phyloP scores from a whole-genome alignment of 2,797 vertebrate species.

The Sarcophilus harrisii region DNA sequence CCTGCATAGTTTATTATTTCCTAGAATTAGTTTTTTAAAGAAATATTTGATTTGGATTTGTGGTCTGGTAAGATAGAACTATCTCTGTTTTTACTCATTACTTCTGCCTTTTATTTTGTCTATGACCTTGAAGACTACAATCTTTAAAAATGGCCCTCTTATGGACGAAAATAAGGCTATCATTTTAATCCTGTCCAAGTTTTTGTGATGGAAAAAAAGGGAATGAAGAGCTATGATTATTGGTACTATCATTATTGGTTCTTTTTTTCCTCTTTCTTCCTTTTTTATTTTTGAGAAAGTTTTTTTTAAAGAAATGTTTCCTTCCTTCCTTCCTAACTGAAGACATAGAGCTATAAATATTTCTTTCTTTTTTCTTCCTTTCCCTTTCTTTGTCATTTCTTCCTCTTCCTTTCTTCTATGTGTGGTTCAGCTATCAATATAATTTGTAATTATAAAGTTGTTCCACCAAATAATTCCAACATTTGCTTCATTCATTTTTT shows the following conservation, averaged over 20 bases:
- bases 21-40: conserved; percentile 20
- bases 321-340: neutral
- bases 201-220: neutral
- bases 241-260: neutral
- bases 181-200: neutral
- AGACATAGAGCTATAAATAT: neutral
- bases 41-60: conserved; percentile 34
- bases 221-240: conserved; percentile 38
- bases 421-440: neutral
- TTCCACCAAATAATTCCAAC: conserved; percentile 13
- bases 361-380: neutral
- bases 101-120: conserved; percentile 32
- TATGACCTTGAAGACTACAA: neutral
- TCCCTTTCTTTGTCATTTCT: neutral
- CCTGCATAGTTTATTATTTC: conserved; percentile 26
- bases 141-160: neutral
- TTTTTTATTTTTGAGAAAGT: neutral
- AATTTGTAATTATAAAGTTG: neutral
- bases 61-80: conserved; percentile 22
- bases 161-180: neutral
- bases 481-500: conserved; percentile 15
- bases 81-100: neutral
- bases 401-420: neutral
- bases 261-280: neutral
- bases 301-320: neutral